Evolutionary conservation across 2,113 vertebrate species (phyloP).

Genomic region (Ovibos moschatus): DNA sequence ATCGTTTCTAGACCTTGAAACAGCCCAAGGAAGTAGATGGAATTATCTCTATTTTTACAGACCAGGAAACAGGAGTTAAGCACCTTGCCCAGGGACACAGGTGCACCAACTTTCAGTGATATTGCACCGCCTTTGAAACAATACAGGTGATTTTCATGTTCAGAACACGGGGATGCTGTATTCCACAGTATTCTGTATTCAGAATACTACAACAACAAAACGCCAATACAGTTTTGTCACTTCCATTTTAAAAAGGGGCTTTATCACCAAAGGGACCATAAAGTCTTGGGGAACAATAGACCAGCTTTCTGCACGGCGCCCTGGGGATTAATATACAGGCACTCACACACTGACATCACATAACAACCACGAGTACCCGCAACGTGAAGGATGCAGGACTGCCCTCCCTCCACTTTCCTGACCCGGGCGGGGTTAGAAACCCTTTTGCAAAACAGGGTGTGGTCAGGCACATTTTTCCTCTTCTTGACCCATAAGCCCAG

Average conservation of each 20-base stretch:
- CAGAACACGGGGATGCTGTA: neutral
- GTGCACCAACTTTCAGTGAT: no score
- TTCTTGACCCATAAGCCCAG: neutral
- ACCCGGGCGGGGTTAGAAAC: neutral
- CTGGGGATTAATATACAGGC: neutral
- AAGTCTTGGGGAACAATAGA: neutral
- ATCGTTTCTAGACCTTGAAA: neutral
- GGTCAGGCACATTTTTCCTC: neutral
- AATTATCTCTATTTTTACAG: neutral
- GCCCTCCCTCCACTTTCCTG: neutral
- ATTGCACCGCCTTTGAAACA: neutral
- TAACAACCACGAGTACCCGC: neutral
- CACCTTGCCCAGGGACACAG: neutral
- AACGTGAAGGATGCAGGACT: neutral
- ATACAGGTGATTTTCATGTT: neutral
- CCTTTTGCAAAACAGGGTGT: neutral
- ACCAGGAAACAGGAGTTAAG: neutral
- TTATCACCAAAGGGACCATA: neutral
- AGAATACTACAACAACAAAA: neutral
- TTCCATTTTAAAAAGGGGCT: neutral
- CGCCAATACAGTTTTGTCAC: neutral
- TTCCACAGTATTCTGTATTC: neutral
- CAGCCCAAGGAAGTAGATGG: neutral
- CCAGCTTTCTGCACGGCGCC: neutral
- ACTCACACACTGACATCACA: neutral